Evolutionary conservation across 2,888 invertebrate species (phyloP).

Genomic region (Periphyllus acericola): DNA sequence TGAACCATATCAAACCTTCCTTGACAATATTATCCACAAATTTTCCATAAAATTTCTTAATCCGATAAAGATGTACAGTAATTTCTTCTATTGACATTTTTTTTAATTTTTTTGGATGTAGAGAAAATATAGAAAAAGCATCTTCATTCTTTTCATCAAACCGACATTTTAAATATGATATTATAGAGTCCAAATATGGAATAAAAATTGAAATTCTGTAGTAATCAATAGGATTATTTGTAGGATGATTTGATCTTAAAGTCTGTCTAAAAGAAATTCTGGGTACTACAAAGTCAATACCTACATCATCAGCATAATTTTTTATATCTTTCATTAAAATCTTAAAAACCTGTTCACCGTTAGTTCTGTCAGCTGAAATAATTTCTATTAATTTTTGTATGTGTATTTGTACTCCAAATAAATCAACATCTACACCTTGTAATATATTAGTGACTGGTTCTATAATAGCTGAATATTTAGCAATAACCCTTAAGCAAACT

Average conservation of each 20-base stretch:
- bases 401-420: constrained; percentile 3
- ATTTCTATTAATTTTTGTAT: constrained; percentile 6
- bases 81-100: constrained; percentile 3
- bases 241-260: constrained; percentile 23
- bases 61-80: not conserved
- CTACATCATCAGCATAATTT: constrained; percentile 12
- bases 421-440: no score
- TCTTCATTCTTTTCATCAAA: not conserved
- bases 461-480: no score
- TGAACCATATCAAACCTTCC: no score
- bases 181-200: constrained; percentile 14
- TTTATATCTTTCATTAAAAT: constrained; percentile 4
- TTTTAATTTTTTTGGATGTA: constrained; percentile 15
- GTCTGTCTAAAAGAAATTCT: constrained; percentile 1
- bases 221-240: constrained; percentile 18
- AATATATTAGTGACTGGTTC: no score
- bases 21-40: no score
- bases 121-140: constrained; percentile 36
- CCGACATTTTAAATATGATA: constrained; percentile 4
- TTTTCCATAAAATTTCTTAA: constrained; percentile 15
- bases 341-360: not conserved
- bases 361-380: constrained; percentile 3
- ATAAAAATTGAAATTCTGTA: no score
- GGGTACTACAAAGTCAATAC: constrained; percentile 21
- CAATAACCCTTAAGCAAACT: no score